phyloP scores from a whole-genome alignment of 2,888 invertebrate genomes.

The Acanthococcus lagerstroemiae region DNA sequence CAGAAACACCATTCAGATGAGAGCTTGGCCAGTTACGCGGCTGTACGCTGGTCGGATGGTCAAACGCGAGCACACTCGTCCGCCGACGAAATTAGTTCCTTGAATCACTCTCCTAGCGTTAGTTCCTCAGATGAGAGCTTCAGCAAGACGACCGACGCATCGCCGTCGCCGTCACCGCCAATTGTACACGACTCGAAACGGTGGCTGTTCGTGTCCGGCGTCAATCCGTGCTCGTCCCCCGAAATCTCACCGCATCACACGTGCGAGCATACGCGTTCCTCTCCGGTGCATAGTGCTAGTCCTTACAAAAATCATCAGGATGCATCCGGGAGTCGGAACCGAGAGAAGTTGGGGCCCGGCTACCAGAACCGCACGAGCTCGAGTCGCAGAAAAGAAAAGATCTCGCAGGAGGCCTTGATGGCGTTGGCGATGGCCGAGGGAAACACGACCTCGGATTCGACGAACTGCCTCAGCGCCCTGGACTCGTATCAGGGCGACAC shows the following conservation, averaged over 20 bases:
- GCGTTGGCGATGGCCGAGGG: constrained; percentile 37
- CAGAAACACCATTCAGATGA: constrained; percentile 59
- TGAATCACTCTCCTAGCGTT: constrained; percentile 70
- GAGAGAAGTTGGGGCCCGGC: not conserved
- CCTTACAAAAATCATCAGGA: constrained; percentile 2
- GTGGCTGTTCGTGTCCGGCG: constrained; percentile 53
- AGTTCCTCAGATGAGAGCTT: constrained; percentile 71
- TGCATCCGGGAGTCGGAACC: not conserved
- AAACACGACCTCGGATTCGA: constrained; percentile 30
- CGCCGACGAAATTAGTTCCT: constrained; percentile 70
- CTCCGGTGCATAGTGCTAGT: not conserved
- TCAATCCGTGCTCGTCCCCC: constrained; percentile 43
- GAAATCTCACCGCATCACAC: constrained; percentile 42
- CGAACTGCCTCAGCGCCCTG: constrained; percentile 28
- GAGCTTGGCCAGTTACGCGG: constrained; percentile 30
- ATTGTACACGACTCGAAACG: constrained; percentile 45
- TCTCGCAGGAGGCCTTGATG: constrained; percentile 19
- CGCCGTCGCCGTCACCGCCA: constrained; percentile 49
- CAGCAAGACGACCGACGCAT: constrained; percentile 66
- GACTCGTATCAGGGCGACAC: constrained; percentile 31
- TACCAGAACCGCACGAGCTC: constrained; percentile 25
- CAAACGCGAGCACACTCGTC: constrained; percentile 58
- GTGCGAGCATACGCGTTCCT: constrained; percentile 1
- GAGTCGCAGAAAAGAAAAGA: constrained; percentile 21
- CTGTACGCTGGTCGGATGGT: constrained; percentile 19